A percentile compares a stretch with the other conserved stretches of the same genome.
These are phyloP conservation scores for Brienomyrus longianalis DNA, from an alignment of 2,113 vertebrate genomes.

Conservation along the genomic window DNA sequence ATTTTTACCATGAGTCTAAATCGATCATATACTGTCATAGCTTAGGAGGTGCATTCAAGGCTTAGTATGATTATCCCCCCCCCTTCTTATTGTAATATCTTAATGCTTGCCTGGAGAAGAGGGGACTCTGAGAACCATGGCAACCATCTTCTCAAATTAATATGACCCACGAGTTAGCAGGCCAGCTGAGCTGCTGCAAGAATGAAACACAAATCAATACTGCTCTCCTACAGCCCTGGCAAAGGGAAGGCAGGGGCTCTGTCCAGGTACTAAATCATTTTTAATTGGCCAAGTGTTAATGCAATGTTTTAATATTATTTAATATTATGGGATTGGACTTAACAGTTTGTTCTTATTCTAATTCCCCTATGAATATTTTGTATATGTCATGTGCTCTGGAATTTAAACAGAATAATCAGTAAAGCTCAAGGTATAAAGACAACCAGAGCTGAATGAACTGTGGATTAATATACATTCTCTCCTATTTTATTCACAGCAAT, in stretches of 20 bases:
- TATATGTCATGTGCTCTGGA: background rate
- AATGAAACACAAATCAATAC: slow-evolving; percentile 37
- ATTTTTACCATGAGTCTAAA: background rate
- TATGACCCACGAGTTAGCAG: slow-evolving; percentile 15
- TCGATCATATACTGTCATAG: background rate
- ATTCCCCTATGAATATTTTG: background rate
- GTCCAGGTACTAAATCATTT: slow-evolving; percentile 17
- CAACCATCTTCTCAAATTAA: slow-evolving; percentile 38
- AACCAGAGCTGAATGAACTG: background rate
- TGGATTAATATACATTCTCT: background rate
- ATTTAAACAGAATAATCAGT: background rate
- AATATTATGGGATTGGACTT: background rate
- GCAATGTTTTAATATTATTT: background rate
- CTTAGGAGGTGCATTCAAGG: background rate
- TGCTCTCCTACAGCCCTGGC: slow-evolving; percentile 33
- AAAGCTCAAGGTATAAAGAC: background rate
- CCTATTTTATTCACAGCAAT: background rate
- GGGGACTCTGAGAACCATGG: slow-evolving; percentile 17
- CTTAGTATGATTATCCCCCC: background rate
- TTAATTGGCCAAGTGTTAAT: background rate
- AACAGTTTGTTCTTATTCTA: background rate
- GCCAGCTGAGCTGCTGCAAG: slow-evolving; percentile 16
- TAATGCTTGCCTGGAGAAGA: background rate
- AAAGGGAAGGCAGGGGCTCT: slow-evolving; percentile 21
- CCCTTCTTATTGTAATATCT: slow-evolving; percentile 1